These are phyloP conservation scores for Columba livia DNA, from an alignment of 2,113 vertebrate species.

Conservation along the genomic window DNA sequence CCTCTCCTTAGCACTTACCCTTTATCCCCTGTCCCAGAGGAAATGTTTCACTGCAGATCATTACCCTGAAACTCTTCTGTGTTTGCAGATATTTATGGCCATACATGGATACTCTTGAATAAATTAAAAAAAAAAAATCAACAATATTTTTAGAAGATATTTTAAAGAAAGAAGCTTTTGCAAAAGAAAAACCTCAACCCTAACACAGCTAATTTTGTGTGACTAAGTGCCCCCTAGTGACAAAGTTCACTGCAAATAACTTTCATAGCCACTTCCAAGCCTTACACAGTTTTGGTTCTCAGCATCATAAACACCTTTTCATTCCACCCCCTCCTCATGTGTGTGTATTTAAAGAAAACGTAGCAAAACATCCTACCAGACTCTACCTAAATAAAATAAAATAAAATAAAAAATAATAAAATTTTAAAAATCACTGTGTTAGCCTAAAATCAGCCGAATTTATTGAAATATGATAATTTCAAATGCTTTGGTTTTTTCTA, in stretches of 20 bases:
- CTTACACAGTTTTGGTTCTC: background rate
- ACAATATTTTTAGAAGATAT: background rate
- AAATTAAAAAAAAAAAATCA: background rate
- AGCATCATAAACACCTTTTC: background rate
- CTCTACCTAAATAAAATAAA: background rate
- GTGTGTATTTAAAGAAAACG: background rate
- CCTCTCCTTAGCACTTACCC: background rate
- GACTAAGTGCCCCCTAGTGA: conserved; percentile 80
- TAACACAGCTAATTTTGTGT: conserved; percentile 59
- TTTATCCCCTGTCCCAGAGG: background rate
- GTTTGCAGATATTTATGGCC: background rate
- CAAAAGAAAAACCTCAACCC: background rate
- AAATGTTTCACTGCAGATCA: background rate
- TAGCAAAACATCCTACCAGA: background rate
- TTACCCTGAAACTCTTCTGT: background rate
- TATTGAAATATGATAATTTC: background rate
- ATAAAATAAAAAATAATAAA: background rate
- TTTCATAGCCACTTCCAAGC: background rate
- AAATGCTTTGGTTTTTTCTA: background rate
- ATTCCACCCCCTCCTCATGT: too few species aligned
- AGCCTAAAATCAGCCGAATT: background rate
- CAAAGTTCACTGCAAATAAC: conserved; percentile 45
- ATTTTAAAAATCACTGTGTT: background rate
- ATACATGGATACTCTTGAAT: background rate
- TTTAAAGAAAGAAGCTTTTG: background rate